These are phyloP conservation scores for Proterorhinus semilunaris DNA, from an alignment of 2,113 vertebrate species.

Conservation along the genomic window DNA sequence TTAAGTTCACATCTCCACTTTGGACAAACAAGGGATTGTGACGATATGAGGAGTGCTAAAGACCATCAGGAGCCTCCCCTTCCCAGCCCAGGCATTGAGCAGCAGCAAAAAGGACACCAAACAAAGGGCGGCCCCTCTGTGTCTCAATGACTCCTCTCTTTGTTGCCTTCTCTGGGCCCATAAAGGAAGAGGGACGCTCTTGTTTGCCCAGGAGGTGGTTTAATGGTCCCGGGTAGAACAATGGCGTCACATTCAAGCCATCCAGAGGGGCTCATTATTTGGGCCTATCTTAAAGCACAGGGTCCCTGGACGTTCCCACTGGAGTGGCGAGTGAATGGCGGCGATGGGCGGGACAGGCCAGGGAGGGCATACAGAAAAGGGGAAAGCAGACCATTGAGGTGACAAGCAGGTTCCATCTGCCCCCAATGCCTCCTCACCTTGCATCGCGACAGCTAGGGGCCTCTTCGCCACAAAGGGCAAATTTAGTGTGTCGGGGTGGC, in stretches of 20 bases:
- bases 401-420: constrained; percentile 96
- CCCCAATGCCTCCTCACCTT: constrained; percentile 91
- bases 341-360: constrained; percentile 76
- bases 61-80: constrained; percentile 91
- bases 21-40: constrained; percentile 90
- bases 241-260: constrained; percentile 89
- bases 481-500: constrained; percentile 82
- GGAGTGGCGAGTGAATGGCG: constrained; percentile 86
- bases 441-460: constrained; percentile 83
- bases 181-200: constrained; percentile 95
- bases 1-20: constrained; percentile 98
- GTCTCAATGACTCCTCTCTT: constrained; percentile 88
- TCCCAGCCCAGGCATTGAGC: constrained; percentile 87
- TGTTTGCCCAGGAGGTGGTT: constrained; percentile 96
- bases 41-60: constrained; percentile 86
- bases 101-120: constrained; percentile 88
- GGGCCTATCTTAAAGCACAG: constrained; percentile 81
- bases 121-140: constrained; percentile 91
- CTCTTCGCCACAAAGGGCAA: constrained; percentile 83
- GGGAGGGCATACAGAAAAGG: constrained; percentile 61
- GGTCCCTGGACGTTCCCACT: constrained; percentile 89
- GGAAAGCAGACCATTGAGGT: constrained; percentile 87
- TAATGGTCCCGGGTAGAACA: constrained; percentile 90
- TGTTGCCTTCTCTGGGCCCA: constrained; percentile 85
- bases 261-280: constrained; percentile 90